Percentiles rank a stretch among this genome's conserved stretches.
These are phyloP conservation scores for Epinotia ramella DNA, from an alignment of 2,888 invertebrate species.

Conservation along the genomic window DNA sequence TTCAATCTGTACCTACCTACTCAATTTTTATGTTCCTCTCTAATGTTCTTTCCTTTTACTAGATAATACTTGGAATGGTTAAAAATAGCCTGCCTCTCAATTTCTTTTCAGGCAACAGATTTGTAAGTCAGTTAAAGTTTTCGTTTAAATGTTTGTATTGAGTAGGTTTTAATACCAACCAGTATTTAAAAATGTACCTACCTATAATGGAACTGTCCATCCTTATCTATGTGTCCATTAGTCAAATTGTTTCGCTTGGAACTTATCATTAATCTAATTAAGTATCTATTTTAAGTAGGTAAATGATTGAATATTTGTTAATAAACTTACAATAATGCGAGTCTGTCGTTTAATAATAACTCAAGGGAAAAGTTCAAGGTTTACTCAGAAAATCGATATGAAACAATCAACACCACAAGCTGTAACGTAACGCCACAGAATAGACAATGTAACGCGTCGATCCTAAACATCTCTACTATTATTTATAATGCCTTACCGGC, in stretches of 20 bases:
- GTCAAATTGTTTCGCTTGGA: not conserved
- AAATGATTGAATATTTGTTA: not conserved
- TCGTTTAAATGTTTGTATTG: not conserved
- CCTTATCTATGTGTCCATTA: too few species aligned
- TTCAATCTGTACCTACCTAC: not conserved
- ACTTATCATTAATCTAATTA: not conserved
- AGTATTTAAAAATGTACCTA: not conserved
- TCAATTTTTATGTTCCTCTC: not conserved
- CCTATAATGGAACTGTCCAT: not conserved
- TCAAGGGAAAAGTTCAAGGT: constrained; percentile 40
- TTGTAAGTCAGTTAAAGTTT: not conserved
- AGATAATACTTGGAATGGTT: not conserved
- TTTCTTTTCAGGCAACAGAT: not conserved
- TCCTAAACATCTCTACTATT: constrained; percentile 23
- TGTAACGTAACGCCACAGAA: constrained; percentile 24
- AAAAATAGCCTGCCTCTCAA: not conserved
- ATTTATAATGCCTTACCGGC: not conserved
- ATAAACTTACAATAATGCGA: not conserved
- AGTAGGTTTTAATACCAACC: not conserved
- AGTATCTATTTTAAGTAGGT: not conserved
- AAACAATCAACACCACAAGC: constrained; percentile 27
- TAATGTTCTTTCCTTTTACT: not conserved
- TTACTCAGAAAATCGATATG: constrained; percentile 35
- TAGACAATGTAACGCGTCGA: too few species aligned
- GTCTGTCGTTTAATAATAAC: not conserved